These are phyloP conservation scores for Nematopogon swammerdamellus DNA, from an alignment of 2,888 invertebrate genomes.

Conservation along the genomic window DNA sequence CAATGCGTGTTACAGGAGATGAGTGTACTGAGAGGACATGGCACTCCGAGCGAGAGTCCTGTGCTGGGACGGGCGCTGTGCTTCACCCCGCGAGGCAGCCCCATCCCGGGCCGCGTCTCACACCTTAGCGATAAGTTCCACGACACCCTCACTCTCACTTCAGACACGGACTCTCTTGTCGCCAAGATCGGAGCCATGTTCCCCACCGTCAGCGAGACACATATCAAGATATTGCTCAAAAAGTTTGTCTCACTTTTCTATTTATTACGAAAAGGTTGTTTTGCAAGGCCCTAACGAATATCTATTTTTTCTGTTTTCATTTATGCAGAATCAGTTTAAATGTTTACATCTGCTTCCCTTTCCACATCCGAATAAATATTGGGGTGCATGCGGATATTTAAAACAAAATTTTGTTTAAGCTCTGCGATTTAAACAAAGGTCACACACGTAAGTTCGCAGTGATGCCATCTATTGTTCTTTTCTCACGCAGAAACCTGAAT, in stretches of 20 bases:
- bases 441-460: no score
- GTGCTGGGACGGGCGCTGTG: constrained; percentile 43
- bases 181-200: constrained; percentile 84
- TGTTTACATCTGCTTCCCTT: no score
- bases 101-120: constrained; percentile 44
- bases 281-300: no score
- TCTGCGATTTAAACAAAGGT: no score
- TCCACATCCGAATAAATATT: no score
- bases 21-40: constrained; percentile 6
- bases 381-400: no score
- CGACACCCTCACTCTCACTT: constrained; percentile 62
- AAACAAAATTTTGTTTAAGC: no score
- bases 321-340: no score
- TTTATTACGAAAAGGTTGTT: constrained; percentile 1
- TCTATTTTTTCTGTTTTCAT: no score
- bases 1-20: neutral
- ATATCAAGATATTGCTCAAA: constrained; percentile 80
- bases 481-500: no score
- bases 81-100: constrained; percentile 47
- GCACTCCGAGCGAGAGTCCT: constrained; percentile 42
- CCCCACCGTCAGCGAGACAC: constrained; percentile 86
- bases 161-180: constrained; percentile 71
- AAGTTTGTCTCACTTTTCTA: constrained; percentile 64
- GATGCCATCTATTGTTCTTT: no score
- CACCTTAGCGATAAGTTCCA: constrained; percentile 51